Evolutionary conservation across 2,797 vertebrate genomes (phyloP).

Genomic region (Leptoclinus maculatus): DNA sequence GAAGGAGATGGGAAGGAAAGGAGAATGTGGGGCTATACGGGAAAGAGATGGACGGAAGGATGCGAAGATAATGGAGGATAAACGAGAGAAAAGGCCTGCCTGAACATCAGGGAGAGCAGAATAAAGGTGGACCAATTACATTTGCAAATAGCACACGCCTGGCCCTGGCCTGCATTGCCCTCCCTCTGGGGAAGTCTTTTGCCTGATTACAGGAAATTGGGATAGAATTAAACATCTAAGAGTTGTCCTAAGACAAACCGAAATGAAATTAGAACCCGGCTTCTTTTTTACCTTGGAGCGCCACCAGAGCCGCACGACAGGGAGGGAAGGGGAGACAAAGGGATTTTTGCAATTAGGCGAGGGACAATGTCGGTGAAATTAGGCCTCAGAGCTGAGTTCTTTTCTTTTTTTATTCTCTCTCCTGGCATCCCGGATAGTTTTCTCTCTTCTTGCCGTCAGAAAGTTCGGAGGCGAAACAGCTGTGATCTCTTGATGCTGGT

Average conservation of each 20-base stretch:
- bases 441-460: slow-evolving; percentile 43
- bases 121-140: slow-evolving; percentile 93
- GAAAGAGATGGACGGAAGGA: slow-evolving; percentile 41
- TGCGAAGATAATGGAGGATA: slow-evolving; percentile 62
- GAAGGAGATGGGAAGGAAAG: slow-evolving; percentile 51
- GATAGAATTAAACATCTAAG: slow-evolving; percentile 99
- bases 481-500: slow-evolving; percentile 60
- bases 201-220: slow-evolving; percentile 98
- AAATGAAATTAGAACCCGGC: slow-evolving; percentile 94
- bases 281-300: slow-evolving; percentile 86
- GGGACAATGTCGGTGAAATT: slow-evolving; percentile 85
- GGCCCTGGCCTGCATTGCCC: slow-evolving; percentile 88
- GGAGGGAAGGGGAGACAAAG: slow-evolving; percentile 67
- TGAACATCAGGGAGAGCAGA: slow-evolving; percentile 71
- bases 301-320: slow-evolving; percentile 70
- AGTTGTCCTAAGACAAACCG: slow-evolving; percentile 93
- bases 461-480: slow-evolving; percentile 71
- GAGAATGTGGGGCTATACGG: slow-evolving; percentile 33
- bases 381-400: slow-evolving; percentile 84
- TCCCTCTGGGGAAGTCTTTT: slow-evolving; percentile 95
- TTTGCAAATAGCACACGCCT: slow-evolving; percentile 91
- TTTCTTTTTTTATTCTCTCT: slow-evolving; percentile 6
- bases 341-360: slow-evolving; percentile 86
- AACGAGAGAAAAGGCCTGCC: slow-evolving; percentile 68
- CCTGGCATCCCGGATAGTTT: slow-evolving; percentile 45